Evolutionary conservation across 2,797 vertebrate species (phyloP), one percentile per base, ranked within the genome.

Genomic region (Ceryle rudis): DNA sequence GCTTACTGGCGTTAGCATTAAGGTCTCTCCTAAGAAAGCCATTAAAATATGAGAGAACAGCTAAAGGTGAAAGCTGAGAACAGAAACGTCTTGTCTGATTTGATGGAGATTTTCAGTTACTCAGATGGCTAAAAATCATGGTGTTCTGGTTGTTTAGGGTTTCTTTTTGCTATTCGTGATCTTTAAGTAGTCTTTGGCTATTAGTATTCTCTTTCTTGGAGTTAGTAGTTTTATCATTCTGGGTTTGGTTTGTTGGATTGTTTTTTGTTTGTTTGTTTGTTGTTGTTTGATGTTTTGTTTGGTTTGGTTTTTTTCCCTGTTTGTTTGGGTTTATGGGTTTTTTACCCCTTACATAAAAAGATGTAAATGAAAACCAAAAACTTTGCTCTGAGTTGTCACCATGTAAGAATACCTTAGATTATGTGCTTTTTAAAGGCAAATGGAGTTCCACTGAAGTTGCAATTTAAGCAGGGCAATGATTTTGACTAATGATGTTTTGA

Each of bases 71-170:
- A 62, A 95, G 46, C 64, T 66, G 46, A 73, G 47, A 46, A 41
- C 31, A 73, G 71, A 29, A 14, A 28, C n/a, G 26, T 35, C 61
- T 25, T 19, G 17, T 64, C 23, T 77, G 21, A 83, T 35, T 42
- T 67, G 26, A 42, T 44, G 4, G 15, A 91, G 23, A 44, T 19
- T 31, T 89, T 90, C 8, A n/a, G 22, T 67, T 66, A 67, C 21
- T 41, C 0, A 0, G 8, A 21, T 46, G 5, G 39, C 47, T 86
- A 57, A 86, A 92, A 33, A 6, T 7, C 11, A 29, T 1, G 1
- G 12, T 33, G 26, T 41, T 85, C 5, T n/a, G 22, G 22, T 29
- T 47, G 33, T 23, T 29, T 29, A n/a, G 71, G 9, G 4, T 49
- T 75, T 71, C 5, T 42, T 51, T 21, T 41, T 91, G 44, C 47